These are phyloP conservation scores for Cataglyphis altisquamis DNA, from an alignment of 2,888 invertebrate species.

Conservation along the genomic window DNA sequence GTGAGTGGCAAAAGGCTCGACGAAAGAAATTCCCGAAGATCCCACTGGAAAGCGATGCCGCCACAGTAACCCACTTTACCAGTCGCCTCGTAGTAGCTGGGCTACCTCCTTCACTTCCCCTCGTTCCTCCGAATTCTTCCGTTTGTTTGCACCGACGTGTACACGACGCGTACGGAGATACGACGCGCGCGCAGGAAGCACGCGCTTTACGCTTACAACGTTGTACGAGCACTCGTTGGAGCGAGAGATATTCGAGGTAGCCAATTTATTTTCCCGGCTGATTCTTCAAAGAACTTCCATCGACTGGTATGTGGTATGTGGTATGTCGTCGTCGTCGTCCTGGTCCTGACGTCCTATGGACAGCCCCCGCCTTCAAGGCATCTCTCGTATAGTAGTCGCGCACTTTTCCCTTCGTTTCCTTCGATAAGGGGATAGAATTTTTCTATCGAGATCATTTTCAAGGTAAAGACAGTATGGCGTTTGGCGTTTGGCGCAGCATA, in stretches of 20 bases:
- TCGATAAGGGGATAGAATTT: conserved; percentile 31
- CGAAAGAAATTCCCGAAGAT: conserved; percentile 43
- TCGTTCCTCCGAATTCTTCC: conserved; percentile 51
- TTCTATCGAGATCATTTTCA: conserved; percentile 14
- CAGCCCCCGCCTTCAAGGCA: neutral
- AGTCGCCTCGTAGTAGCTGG: neutral
- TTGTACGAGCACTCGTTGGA: conserved; percentile 42
- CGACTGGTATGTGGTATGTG: conserved; percentile 25
- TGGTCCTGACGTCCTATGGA: neutral
- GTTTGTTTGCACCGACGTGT: conserved; percentile 50
- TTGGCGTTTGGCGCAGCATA: too few relatives aligned
- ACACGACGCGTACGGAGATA: conserved; percentile 36
- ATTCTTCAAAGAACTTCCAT: conserved; percentile 64
- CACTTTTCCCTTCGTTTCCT: neutral
- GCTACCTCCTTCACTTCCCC: conserved; percentile 10
- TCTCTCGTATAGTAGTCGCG: conserved; percentile 1
- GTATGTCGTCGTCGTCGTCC: conserved; percentile 39
- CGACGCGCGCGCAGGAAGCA: conserved; percentile 20
- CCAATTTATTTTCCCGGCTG: conserved; percentile 66
- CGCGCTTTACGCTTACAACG: conserved; percentile 31
- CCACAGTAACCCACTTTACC: conserved; percentile 45
- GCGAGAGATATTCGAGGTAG: conserved; percentile 63
- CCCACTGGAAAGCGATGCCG: conserved; percentile 18
- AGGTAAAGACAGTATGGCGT: conserved; percentile 20
- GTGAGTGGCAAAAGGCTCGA: conserved; percentile 2